Evolutionary conservation across 2,113 vertebrate genomes (phyloP).

Genomic region (Calonectris borealis): DNA sequence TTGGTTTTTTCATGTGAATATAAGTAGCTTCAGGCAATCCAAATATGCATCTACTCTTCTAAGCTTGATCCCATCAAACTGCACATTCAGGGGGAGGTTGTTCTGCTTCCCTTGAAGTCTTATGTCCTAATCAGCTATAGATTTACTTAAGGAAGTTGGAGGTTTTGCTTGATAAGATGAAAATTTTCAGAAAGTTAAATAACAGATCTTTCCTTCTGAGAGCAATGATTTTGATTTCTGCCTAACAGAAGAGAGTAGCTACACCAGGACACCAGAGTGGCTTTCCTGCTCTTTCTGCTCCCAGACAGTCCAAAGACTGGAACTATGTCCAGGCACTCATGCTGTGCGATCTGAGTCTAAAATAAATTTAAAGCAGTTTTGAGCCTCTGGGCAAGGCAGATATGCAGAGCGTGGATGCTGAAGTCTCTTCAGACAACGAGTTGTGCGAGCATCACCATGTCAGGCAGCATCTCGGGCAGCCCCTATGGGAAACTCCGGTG

Average conservation of each 20-base stretch:
- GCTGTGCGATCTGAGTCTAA: background rate
- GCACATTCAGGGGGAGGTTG: background rate
- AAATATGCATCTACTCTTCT: background rate
- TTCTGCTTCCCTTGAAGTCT: background rate
- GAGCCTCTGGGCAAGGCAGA: background rate
- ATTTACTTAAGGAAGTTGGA: background rate
- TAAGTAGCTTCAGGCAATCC: background rate
- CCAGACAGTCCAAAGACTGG: background rate
- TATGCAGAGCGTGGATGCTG: background rate
- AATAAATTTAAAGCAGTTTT: constrained; percentile 6
- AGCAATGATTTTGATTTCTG: background rate
- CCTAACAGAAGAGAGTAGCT: background rate
- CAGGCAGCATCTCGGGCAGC: background rate
- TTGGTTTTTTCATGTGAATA: background rate
- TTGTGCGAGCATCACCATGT: background rate
- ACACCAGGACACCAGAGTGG: background rate
- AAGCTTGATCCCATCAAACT: background rate
- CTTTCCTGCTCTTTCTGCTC: background rate
- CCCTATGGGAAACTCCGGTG: background rate
- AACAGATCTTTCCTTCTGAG: background rate
- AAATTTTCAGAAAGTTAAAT: background rate
- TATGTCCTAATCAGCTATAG: background rate
- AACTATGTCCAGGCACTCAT: background rate
- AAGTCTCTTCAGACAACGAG: background rate
- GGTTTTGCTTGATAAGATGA: background rate